Evolutionary conservation across 1,140 invertebrate species (phyloP).

Genomic region (Thalassaphorura encarpata): DNA sequence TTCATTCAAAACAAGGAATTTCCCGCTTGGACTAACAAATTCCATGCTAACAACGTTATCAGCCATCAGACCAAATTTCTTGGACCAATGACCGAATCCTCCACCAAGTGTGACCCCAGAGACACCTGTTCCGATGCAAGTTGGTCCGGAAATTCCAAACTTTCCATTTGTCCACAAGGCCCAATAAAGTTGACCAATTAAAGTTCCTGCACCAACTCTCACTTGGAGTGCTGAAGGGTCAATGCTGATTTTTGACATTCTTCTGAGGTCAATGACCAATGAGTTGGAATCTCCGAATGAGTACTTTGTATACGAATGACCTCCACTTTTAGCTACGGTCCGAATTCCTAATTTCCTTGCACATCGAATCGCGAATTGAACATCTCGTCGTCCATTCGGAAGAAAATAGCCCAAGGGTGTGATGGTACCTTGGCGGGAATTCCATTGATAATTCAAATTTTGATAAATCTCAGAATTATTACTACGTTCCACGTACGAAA

Average conservation of each 20-base stretch:
- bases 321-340: neutral
- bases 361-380: neutral
- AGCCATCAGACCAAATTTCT: neutral
- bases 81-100: neutral
- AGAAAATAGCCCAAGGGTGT: neutral
- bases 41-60: neutral
- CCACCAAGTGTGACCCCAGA: neutral
- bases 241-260: neutral
- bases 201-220: neutral
- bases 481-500: neutral
- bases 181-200: neutral
- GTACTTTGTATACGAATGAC: neutral
- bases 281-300: neutral
- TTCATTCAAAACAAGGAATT: neutral
- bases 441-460: slow-evolving; percentile 5
- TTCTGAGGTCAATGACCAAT: neutral
- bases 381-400: neutral
- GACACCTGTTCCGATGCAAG: neutral
- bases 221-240: neutral
- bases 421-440: neutral
- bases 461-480: neutral
- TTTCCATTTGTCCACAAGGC: neutral
- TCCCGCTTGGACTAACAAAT: neutral
- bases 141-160: neutral
- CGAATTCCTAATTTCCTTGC: too few species aligned